Evolutionary conservation across 2,113 vertebrate genomes (phyloP).

Genomic region (Reinhardtius hippoglossoides): DNA sequence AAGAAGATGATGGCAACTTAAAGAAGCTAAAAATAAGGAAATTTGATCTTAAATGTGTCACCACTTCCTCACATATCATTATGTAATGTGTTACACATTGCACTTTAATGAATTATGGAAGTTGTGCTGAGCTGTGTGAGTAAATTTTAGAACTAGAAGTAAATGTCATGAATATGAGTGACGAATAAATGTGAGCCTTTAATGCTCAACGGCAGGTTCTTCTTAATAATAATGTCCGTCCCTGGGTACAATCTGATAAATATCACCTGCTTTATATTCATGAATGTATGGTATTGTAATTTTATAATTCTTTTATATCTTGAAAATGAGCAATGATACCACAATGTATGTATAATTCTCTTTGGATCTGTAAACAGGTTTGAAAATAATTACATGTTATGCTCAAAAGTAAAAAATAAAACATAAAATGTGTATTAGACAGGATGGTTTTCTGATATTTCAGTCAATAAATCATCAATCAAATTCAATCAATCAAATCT

Average conservation of each 20-base stretch:
- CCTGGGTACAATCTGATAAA: too few relatives aligned
- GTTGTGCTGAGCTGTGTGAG: neutral
- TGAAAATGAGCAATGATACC: neutral
- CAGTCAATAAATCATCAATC: neutral
- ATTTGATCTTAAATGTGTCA: too few relatives aligned
- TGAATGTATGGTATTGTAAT: too few relatives aligned
- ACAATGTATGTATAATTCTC: neutral
- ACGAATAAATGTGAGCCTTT: constrained; percentile 3
- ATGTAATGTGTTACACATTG: too few relatives aligned
- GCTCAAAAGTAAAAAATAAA: neutral
- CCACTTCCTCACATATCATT: too few relatives aligned
- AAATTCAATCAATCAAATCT: neutral
- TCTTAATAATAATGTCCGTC: neutral
- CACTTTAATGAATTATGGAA: neutral
- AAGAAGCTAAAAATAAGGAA: too few relatives aligned
- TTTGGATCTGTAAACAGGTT: neutral
- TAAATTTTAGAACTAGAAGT: neutral
- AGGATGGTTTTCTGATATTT: neutral
- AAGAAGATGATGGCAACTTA: too few relatives aligned
- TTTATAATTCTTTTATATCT: neutral
- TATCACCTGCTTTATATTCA: too few relatives aligned
- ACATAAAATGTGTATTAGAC: neutral
- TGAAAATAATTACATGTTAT: neutral
- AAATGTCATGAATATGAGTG: neutral
- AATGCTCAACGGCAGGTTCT: neutral